Evolutionary conservation across 2,888 invertebrate genomes (phyloP), one percentile per base, ranked within the genome.

Genomic region (Cerceris rybyensis): DNA sequence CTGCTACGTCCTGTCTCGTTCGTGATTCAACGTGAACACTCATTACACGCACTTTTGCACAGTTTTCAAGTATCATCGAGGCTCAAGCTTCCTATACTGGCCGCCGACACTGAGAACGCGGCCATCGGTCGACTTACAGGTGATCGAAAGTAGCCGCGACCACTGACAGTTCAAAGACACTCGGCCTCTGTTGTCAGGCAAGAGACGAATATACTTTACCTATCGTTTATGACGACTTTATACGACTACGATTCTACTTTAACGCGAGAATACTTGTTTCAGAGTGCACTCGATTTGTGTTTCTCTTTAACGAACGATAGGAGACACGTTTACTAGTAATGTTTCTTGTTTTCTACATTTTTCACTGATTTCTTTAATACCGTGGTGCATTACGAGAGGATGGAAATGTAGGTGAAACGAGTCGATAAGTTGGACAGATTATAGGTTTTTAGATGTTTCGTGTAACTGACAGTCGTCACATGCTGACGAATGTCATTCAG

Each of bases 121-220:
- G 67, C 71, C 64, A 70, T 73, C 70, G 66, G 66, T 80, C 67
- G 70, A 63, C 67, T 69, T 66, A 65, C 79, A 60, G 70, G 70
- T 80, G 73, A 80, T 78, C 73, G 79, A 78, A 73, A 78, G 73
- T 73, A 70, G 52, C 50, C 66, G 46, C 76, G 63, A 9, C 60
- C 50, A 78, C 59, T 74, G 73, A 73, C 73, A 63, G 78, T 80
- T 78, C 70, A 74, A 78, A 63, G 78, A 78, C 78, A 78, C 67
- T 66, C 70, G 72, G 43, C 71, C 71, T 75, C 71, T 64, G 58
- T 60, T 61, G 66, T 61, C 50, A 41, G 55, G 16, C 58, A 46
- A 43, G 52, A 58, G 69, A 65, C 41, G n/a, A 52, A 17, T 68
- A 64, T 65, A 50, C 64, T 8, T 71, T 68, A 11, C 11, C 2